Base-by-base conservation (phyloP, 2,888 invertebrate genomes). In the Heliconius sara region DNA sequence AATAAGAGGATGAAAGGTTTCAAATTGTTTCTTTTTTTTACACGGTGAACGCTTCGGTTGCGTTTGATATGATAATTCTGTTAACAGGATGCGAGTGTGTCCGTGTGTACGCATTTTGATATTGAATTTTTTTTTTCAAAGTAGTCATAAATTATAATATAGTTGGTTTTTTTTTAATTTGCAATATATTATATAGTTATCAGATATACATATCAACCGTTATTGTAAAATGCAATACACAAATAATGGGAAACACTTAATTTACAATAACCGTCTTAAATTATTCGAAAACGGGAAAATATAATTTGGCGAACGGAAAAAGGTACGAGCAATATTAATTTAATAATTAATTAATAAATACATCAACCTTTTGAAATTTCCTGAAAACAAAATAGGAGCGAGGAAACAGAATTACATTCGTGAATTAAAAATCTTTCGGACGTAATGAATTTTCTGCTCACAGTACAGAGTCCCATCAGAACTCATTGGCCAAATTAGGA, bases 41-140 rank as follows among this genome's bases (percentile, higher is more conserved):
- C 87, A 87, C 86, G 85, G 88, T 88, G 86, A 88, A 90, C 89
- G 90, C 90, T 87, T 90, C 89, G 90, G 88, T 90, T 85, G 87
- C 91, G 93, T 94, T 94, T 94, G 94, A 93, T 94, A 94, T 94
- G 94, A 93, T 94, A 94, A 94, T 94, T 92, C 87, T 82, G 87
- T 87, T 94, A 93, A 93, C 91, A 91, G 92, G 91, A 92, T 91
- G 90, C 89, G 88, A 88, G 88, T 85, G 86, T 85, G 88, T 86
- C 85, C 93, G 92, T 93, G 93, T 88, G 89, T 85, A 87, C 88
- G 93, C 93, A 93, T 93, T 90, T 89, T 86, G 86, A 88, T 85
- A 87, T 86, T 86, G 87, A 89, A 89, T 91, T 90, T 79, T 88
- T 89, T 84, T 79, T 81, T 30, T 57, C 19, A 19, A 52, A 43